Evolutionary conservation across 2,888 invertebrate genomes (phyloP).

Genomic region (Apamea sordens): DNA sequence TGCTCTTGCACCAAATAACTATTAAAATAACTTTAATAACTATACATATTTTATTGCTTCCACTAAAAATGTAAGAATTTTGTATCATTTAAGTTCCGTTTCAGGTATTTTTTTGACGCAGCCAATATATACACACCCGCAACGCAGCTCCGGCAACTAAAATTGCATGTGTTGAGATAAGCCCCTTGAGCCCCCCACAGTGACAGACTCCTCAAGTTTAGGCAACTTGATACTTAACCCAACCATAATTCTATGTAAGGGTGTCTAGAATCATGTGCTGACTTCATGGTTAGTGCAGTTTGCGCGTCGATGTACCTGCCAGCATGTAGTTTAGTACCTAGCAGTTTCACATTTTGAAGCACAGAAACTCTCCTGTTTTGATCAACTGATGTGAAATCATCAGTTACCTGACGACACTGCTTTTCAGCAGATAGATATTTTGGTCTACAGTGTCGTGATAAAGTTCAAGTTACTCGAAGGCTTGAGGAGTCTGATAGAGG

Average conservation of each 20-base stretch:
- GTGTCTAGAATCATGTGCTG: too few relatives aligned
- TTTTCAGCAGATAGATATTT: neutral
- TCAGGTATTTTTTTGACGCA: neutral
- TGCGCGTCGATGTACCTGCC: too few relatives aligned
- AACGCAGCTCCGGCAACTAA: neutral
- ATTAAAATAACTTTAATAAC: too few relatives aligned
- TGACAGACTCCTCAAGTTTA: neutral
- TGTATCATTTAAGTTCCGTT: neutral
- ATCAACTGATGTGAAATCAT: neutral
- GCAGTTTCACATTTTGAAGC: neutral
- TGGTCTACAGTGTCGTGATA: too few relatives aligned
- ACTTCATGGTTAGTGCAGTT: too few relatives aligned
- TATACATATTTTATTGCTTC: too few relatives aligned
- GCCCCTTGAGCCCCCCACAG: neutral
- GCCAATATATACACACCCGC: too few relatives aligned
- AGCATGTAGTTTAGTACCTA: neutral
- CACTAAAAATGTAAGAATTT: too few relatives aligned
- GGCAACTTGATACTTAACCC: neutral
- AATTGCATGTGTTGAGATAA: neutral
- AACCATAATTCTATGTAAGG: too few relatives aligned
- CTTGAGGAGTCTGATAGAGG: neutral
- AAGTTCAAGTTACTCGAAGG: neutral
- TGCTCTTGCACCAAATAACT: too few relatives aligned
- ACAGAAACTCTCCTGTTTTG: neutral
- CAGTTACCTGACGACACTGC: too few relatives aligned